Percentiles rank a stretch among this genome's conserved stretches.
These are phyloP conservation scores for Cotesia chilonis DNA, from an alignment of 1,140 invertebrate genomes.

Conservation along the genomic window DNA sequence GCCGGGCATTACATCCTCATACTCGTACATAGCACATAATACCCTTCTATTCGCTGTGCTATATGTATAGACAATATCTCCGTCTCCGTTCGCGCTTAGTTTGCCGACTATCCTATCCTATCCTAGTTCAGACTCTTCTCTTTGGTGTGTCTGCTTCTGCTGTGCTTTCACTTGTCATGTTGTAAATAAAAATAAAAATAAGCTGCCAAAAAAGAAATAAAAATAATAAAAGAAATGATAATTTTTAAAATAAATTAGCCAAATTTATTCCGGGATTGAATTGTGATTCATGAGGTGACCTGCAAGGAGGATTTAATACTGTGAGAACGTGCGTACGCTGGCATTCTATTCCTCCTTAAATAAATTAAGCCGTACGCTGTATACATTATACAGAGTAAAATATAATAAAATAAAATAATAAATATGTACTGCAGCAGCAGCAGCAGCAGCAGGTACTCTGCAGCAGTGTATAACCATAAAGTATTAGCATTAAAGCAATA, in stretches of 20 bases:
- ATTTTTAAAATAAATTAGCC: slow-evolving; percentile 4
- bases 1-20: slow-evolving; percentile 4
- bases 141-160: too few relatives aligned
- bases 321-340: slow-evolving; percentile 18
- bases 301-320: slow-evolving; percentile 28
- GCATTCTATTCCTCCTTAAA: background rate
- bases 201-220: background rate
- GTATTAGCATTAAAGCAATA: background rate
- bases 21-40: too few relatives aligned
- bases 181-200: slow-evolving; percentile 27
- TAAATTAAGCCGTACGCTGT: too few relatives aligned
- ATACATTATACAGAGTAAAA: background rate
- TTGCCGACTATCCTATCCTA: too few relatives aligned
- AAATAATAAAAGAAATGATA: background rate
- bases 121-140: too few relatives aligned
- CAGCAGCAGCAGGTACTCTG: background rate
- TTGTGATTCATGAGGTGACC: slow-evolving; percentile 30
- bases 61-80: too few relatives aligned
- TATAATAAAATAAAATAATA: background rate
- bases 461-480: background rate
- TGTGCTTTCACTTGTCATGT: slow-evolving; percentile 23
- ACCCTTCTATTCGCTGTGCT: too few relatives aligned
- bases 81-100: too few relatives aligned
- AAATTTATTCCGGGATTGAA: slow-evolving; percentile 29
- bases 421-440: background rate